These are phyloP conservation scores for Brachyptera putata DNA, from an alignment of 2,888 invertebrate species.

Conservation along the genomic window DNA sequence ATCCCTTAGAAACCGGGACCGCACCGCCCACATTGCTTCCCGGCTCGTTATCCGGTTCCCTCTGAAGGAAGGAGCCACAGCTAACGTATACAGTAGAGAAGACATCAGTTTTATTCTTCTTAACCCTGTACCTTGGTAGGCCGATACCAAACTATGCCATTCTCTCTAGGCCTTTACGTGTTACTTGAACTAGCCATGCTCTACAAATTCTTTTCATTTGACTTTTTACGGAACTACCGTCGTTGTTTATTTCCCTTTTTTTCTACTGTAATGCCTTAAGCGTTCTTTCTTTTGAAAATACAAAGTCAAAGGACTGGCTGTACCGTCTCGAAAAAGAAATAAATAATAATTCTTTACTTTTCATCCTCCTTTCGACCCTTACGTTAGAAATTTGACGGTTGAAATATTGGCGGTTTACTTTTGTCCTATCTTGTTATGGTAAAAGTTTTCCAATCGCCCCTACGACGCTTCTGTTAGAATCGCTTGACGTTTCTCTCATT, in stretches of 20 bases:
- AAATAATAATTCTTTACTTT: constrained; percentile 17
- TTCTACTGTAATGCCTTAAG: constrained; percentile 13
- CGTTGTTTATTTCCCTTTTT: constrained; percentile 20
- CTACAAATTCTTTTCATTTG: constrained; percentile 13
- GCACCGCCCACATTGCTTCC: constrained; percentile 1
- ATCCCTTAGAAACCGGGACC: neutral
- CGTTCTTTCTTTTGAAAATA: constrained; percentile 10
- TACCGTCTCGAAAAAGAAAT: constrained; percentile 1
- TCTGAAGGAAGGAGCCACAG: neutral
- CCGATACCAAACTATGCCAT: neutral
- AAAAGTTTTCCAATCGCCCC: constrained; percentile 5
- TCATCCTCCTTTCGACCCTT: constrained; percentile 14
- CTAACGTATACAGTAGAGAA: too few species aligned
- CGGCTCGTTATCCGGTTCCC: constrained; percentile 9
- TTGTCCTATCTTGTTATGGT: constrained; percentile 11
- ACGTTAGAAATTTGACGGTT: neutral
- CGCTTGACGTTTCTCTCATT: too few species aligned
- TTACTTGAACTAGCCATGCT: neutral
- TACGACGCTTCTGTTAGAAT: neutral
- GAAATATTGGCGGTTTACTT: constrained; percentile 15
- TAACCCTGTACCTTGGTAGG: neutral
- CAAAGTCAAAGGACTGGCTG: constrained; percentile 19
- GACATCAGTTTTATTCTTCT: neutral
- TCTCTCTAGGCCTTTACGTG: neutral
- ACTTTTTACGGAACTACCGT: constrained; percentile 16